Conservation (phyloP, 2,888 invertebrate genomes). For the Megamerina dolium region DNA sequence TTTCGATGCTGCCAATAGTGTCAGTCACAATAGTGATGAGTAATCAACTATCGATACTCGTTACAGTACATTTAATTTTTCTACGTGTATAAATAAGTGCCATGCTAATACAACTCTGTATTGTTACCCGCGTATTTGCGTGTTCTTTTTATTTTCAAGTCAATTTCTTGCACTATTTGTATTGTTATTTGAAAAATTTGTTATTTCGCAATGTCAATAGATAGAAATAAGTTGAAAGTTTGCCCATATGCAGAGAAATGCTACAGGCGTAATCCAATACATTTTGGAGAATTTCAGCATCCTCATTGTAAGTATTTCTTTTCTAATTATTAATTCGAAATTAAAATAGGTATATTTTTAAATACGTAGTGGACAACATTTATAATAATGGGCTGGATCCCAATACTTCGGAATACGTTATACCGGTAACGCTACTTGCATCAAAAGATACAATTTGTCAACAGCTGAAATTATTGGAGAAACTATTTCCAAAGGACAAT, state of each 20-base stretch:
- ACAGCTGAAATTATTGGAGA: constrained; percentile 56
- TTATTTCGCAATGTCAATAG: no score
- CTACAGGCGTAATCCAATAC: constrained; percentile 77
- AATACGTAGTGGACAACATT: constrained; percentile 65
- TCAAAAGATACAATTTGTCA: constrained; percentile 55
- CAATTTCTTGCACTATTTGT: no score
- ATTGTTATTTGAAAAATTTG: no score
- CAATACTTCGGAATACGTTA: constrained; percentile 48
- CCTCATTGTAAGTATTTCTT: constrained; percentile 59
- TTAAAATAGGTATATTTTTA: constrained; percentile 22
- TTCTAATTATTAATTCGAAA: background rate
- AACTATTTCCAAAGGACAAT: constrained; percentile 32
- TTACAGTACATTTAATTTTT: no score
- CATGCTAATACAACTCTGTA: no score
- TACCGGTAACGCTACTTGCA: constrained; percentile 54
- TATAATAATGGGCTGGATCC: constrained; percentile 51
- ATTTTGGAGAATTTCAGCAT: constrained; percentile 76
- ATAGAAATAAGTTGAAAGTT: constrained; percentile 39
- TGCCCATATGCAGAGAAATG: constrained; percentile 76
- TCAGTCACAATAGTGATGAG: no score
- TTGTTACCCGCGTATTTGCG: no score
- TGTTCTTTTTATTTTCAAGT: no score
- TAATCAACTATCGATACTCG: no score
- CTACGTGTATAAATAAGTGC: no score
- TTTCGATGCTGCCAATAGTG: no score